A percentile compares a stretch with the other conserved stretches of the same genome.
These are phyloP conservation scores for Cantharis rufa DNA, from an alignment of 2,888 invertebrate genomes.

Conservation along the genomic window DNA sequence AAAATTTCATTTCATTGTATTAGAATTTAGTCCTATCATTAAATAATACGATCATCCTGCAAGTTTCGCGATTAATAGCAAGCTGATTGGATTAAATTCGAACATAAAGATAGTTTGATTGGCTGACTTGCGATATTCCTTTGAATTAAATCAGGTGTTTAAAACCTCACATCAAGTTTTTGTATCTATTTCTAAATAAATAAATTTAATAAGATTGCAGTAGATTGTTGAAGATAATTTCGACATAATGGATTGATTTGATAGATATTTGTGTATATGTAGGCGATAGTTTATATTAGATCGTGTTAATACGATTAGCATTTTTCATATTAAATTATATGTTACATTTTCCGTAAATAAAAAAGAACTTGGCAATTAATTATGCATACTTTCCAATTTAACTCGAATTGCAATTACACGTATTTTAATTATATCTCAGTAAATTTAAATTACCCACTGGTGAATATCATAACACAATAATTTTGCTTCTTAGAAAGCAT, in stretches of 20 bases:
- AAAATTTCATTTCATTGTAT: too few relatives aligned
- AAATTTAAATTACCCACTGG: background rate
- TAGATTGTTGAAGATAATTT: background rate
- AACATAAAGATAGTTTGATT: too few relatives aligned
- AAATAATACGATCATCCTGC: too few relatives aligned
- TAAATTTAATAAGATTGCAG: background rate
- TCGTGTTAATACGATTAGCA: background rate
- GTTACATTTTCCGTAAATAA: background rate
- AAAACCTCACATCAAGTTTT: too few relatives aligned
- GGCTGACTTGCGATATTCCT: too few relatives aligned
- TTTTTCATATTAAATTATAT: background rate
- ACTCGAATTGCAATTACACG: background rate
- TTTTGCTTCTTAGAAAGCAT: background rate
- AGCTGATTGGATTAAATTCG: too few relatives aligned
- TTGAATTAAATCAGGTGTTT: too few relatives aligned
- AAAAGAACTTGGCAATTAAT: background rate
- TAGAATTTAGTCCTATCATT: too few relatives aligned
- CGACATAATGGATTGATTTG: background rate
- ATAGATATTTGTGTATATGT: background rate
- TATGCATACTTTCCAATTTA: background rate
- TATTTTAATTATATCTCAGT: background rate
- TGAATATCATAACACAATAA: background rate
- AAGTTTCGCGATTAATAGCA: too few relatives aligned
- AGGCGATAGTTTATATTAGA: background rate
- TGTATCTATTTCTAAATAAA: too few relatives aligned